Evolutionary conservation across 2,888 invertebrate species (phyloP).

Genomic region (Spodoptera picta): DNA sequence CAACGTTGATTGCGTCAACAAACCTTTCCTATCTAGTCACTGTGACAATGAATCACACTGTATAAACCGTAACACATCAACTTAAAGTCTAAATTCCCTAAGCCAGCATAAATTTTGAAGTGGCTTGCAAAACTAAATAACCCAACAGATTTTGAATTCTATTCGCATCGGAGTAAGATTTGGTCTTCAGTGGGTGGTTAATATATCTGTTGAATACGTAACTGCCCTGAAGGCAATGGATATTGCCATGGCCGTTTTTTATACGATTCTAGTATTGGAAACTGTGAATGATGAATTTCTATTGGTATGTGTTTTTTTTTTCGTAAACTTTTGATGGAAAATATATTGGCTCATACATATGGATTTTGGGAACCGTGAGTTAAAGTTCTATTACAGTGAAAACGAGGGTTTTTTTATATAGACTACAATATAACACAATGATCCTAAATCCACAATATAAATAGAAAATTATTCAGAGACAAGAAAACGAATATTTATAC

Average conservation of each 20-base stretch:
- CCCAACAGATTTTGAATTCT: constrained; percentile 29
- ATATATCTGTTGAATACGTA: constrained; percentile 60
- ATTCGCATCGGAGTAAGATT: constrained; percentile 2
- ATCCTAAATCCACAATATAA: constrained; percentile 11
- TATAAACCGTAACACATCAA: constrained; percentile 19
- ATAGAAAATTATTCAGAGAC: constrained; percentile 13
- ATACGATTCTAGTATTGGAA: constrained; percentile 67
- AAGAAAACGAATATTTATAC: not conserved
- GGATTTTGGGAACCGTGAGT: constrained; percentile 35
- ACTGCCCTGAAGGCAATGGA: constrained; percentile 72
- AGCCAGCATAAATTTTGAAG: constrained; percentile 2
- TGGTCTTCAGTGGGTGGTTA: constrained; percentile 29
- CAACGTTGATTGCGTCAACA: constrained; percentile 63
- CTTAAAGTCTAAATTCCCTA: constrained; percentile 23
- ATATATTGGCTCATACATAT: constrained; percentile 58
- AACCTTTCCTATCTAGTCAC: constrained; percentile 47
- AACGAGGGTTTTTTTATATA: constrained; percentile 21
- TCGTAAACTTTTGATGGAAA: constrained; percentile 59
- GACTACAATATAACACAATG: not conserved
- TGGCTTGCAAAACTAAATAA: constrained; percentile 10
- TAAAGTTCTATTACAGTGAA: constrained; percentile 21
- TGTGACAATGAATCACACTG: constrained; percentile 14
- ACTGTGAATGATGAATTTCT: constrained; percentile 67
- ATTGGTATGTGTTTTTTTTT: constrained; percentile 67
- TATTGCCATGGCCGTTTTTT: constrained; percentile 76